Base-by-base conservation (phyloP, 1,140 invertebrate genomes). In the Adelges cooleyi region DNA sequence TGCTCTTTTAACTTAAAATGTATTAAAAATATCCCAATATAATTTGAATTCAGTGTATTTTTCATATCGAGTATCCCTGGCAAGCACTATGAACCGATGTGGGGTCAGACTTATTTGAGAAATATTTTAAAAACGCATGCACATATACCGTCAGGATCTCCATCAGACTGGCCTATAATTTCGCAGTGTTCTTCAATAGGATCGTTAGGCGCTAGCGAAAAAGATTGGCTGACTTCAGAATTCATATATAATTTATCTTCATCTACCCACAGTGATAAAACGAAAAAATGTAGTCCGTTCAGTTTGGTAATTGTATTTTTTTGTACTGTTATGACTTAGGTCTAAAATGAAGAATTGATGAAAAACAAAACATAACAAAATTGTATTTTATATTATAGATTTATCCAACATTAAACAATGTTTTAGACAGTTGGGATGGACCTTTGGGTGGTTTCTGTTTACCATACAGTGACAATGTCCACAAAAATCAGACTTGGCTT, bases 171-270 rank as follows among this genome's bases (percentile, higher is more conserved):
- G 85, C 79, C 80, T 18, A 73, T 89, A 6, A 74, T 95, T 27
- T 85, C 85, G 15, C 93, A 96, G 75, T 89, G 90, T 69, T 95
- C 91, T 13, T 95, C 91, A 69, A 89, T 97, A 66, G 93, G 95
- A 6, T 86, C 84, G 33, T 80, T 93, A 38, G 92, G 92, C 9
- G 74, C 82, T 4, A 81, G 75, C 66, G 79, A 82, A 29, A 79
- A 82, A n/a, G 74, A 79, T 13, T 92, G 89, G 89, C 67, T 68
- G 42, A 42, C n/a, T 46, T 25, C 62, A 44, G 51, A 51, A 17
- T 66, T 66, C 51, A 17, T 66, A 3, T 6, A 29, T 27, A 40
- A 25, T 33, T 29, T 62, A 48, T 62, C 56, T 1, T n/a, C 25
- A n/a, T 48, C 56, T 18, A 62, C 17, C 2, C 13, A 10, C 6